A percentile compares a stretch with the other conserved stretches of the same genome.
These are phyloP conservation scores for Heteractis magnifica DNA, from an alignment of 92 coral and sea anemone genomes.

Conservation along the genomic window DNA sequence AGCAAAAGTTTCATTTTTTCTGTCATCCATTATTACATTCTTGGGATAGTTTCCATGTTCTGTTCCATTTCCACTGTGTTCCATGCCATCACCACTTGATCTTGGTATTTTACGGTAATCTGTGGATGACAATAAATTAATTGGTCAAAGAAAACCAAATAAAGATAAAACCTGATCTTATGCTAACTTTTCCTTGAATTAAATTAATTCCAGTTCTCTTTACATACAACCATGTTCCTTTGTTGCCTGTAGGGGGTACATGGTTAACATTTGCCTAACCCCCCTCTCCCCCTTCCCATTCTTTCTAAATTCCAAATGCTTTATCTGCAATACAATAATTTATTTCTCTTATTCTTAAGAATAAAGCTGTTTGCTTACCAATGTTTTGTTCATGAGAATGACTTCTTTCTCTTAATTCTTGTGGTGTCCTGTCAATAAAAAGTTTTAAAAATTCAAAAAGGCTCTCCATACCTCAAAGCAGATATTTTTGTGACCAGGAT, in stretches of 20 bases:
- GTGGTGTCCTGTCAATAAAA: neutral
- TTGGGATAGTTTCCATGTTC: slow-evolving; percentile 3
- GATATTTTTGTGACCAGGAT: neutral
- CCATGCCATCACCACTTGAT: slow-evolving; percentile 99
- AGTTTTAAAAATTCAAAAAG: neutral
- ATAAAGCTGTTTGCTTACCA: neutral
- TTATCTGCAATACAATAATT: neutral
- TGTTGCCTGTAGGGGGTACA: too few species aligned
- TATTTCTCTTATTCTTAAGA: too few species aligned
- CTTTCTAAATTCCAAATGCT: too few species aligned
- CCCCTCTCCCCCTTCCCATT: too few species aligned
- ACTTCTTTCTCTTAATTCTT: neutral
- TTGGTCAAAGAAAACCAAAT: too few species aligned
- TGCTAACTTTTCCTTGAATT: too few species aligned
- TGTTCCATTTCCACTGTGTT: slow-evolving; percentile 31
- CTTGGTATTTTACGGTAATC: slow-evolving; percentile 89
- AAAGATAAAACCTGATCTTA: too few species aligned
- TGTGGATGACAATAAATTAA: neutral
- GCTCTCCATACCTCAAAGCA: neutral
- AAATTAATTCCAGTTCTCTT: neutral
- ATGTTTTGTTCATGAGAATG: neutral
- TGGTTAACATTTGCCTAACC: too few species aligned
- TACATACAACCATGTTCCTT: neutral
- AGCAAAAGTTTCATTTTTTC: neutral
- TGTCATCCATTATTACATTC: neutral